Base-by-base conservation (phyloP, 2,113 vertebrate genomes). In the Pterocles burchelli region DNA sequence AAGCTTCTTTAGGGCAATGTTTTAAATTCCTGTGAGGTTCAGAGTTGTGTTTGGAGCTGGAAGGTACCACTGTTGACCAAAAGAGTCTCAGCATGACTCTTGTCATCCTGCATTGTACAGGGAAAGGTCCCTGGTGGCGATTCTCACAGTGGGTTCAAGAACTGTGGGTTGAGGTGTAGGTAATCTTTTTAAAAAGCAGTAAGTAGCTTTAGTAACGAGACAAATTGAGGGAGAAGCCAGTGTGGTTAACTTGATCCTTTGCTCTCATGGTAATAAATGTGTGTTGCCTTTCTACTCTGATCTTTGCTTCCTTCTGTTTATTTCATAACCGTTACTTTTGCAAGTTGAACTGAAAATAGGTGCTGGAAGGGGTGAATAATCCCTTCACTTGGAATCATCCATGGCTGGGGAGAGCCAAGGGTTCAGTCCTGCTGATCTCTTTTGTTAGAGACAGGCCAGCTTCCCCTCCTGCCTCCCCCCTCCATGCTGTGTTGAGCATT, bases 341-440 rank as follows among this genome's bases (percentile, higher is more conserved):
- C 38, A 67, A 88, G 33, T 17, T 52, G 55, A 85, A 63, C 46
- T 85, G 81, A 13, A 83, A 91, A 48, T n/a, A 70, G 58, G 74
- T 79, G 74, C 63, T 91, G 71, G 67, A 88, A 85, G 71, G 65
- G 33, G 63, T 71, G 91, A 91, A 80, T 49, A 90, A 83, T 90
- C 43, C 2, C 28, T 76, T 82, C 31, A 7, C 72, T 90, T 70
- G 51, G 83, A 89, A 51, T 86, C 73, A 88, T 73, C 51, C 11
- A 1, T 7, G 43, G 9, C 63, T 71, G 46, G 22, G 38, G 55
- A 83, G 85, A 92, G 79, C 85, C 73, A 75, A 36, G 33, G 76
- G 74, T 58, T 93, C 85, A 71, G 29, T 84, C 57, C 33, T 77
- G 7, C 73, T n/a, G 21, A 52, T 48, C 52, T 62, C 79, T 85